phyloP scores from a whole-genome alignment of 2,113 vertebrate genomes.

The Calyptommatus sinebrachiatus region DNA sequence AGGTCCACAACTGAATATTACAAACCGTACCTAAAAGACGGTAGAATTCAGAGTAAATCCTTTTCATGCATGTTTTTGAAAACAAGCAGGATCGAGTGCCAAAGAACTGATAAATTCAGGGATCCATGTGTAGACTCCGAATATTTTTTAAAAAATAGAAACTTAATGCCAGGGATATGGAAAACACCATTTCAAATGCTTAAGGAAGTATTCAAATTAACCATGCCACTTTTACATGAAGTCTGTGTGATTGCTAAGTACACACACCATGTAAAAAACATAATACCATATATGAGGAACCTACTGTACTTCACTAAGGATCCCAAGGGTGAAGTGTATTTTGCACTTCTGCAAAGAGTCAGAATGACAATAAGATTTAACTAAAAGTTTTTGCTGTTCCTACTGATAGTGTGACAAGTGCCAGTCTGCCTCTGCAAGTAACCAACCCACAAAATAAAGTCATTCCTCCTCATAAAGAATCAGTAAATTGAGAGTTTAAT shows the following conservation, averaged over 20 bases:
- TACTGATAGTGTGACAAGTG: background rate
- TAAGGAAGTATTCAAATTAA: background rate
- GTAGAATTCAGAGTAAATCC: no score
- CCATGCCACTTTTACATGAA: background rate
- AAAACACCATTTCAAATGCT: no score
- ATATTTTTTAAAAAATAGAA: background rate
- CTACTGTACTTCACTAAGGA: background rate
- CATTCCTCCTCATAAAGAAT: background rate
- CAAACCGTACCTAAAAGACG: no score
- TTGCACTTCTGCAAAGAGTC: background rate
- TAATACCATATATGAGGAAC: no score
- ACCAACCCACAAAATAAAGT: background rate
- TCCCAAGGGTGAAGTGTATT: background rate
- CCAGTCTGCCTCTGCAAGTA: background rate
- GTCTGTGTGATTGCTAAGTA: no score
- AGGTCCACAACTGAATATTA: no score
- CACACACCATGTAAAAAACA: no score
- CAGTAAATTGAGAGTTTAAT: background rate
- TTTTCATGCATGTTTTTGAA: no score
- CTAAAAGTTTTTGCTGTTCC: background rate
- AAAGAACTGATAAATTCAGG: no score
- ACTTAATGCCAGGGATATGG: background rate
- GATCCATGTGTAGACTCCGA: no score
- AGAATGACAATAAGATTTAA: background rate
- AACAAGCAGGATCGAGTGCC: no score